Conservation (phyloP, 2,113 vertebrate species). For the Progne subis region DNA sequence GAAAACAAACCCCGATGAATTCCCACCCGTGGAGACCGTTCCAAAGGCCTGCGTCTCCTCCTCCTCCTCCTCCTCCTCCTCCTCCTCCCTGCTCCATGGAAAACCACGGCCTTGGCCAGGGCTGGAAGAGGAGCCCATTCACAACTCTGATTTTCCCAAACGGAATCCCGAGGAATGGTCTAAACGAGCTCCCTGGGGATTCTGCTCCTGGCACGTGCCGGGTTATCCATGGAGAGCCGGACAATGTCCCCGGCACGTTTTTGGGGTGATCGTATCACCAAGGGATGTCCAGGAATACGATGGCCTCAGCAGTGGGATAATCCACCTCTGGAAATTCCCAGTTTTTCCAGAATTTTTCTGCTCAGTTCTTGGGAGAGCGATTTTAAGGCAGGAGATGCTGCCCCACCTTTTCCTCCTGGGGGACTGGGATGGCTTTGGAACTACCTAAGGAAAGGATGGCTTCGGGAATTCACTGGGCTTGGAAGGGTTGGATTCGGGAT, state of each 20-base stretch:
- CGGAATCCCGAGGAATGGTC: neutral
- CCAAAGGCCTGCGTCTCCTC: neutral
- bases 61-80: neutral
- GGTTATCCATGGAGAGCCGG: neutral
- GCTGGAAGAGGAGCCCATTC: slow-evolving; percentile 1
- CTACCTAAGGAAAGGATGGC: rapidly evolving
- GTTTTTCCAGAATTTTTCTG: neutral
- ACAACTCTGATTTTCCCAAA: neutral
- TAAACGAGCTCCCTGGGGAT: neutral
- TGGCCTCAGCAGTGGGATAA: neutral
- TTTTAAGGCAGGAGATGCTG: neutral
- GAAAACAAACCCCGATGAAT: slow-evolving; percentile 63
- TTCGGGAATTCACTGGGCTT: neutral
- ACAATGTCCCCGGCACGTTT: rapidly evolving
- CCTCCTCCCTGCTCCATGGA: slow-evolving; percentile 21
- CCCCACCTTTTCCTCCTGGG: neutral
- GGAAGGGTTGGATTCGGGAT: neutral
- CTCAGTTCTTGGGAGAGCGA: neutral
- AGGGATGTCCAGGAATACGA: neutral
- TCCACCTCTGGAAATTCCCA: neutral
- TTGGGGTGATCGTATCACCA: neutral
- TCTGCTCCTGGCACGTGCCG: neutral
- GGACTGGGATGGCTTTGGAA: neutral
- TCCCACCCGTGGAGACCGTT: slow-evolving; percentile 47
- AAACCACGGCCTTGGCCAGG: slow-evolving; percentile 56